These are phyloP conservation scores for Pristionchus mayeri DNA, from an alignment of 2,888 invertebrate species.

Conservation along the genomic window DNA sequence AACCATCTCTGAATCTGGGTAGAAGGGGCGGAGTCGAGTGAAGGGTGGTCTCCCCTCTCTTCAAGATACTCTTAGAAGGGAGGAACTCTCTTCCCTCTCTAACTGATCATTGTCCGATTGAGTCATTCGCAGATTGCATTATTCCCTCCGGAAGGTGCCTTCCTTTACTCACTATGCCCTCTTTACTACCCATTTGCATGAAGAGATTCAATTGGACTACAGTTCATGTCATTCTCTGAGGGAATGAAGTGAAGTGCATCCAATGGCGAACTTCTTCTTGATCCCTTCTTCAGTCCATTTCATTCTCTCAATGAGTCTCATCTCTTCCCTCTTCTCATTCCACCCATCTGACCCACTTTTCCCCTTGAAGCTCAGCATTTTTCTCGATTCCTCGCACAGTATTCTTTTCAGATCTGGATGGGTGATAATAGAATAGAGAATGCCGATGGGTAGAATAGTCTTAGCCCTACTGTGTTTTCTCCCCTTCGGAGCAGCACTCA, in stretches of 20 bases:
- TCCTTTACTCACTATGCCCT: background rate
- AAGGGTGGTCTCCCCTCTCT: slow-evolving; percentile 30
- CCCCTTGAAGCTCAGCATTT: background rate
- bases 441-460: slow-evolving; percentile 8
- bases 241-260: background rate
- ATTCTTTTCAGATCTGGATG: background rate
- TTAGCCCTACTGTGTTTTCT: slow-evolving; percentile 17
- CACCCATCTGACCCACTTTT: background rate
- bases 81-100: slow-evolving; percentile 6
- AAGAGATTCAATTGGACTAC: background rate
- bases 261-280: slow-evolving; percentile 14
- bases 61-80: slow-evolving; percentile 16
- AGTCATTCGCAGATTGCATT: slow-evolving; percentile 44
- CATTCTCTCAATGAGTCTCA: slow-evolving; percentile 35
- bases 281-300: slow-evolving; percentile 38
- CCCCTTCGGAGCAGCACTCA: background rate
- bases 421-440: background rate
- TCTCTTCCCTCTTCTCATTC: slow-evolving; percentile 31
- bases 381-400: background rate
- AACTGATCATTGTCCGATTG: slow-evolving; percentile 49
- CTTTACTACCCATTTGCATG: slow-evolving; percentile 38
- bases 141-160: background rate
- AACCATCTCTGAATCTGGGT: slow-evolving; percentile 8
- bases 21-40: background rate
- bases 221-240: background rate